phyloP scores from a whole-genome alignment of 2,888 invertebrate genomes.

The Masnerella sp. region DNA sequence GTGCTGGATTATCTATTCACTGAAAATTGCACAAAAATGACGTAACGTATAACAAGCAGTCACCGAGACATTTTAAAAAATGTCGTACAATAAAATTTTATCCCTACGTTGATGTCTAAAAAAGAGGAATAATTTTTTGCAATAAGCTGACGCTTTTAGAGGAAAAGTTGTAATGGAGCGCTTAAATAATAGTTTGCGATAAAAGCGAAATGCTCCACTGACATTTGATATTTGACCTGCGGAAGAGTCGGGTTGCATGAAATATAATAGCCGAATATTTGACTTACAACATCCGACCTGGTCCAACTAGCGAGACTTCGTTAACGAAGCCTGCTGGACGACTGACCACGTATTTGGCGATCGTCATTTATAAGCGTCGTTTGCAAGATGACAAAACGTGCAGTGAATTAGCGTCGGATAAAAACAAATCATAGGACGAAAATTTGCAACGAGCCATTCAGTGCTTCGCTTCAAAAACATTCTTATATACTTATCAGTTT shows the following conservation, averaged over 20 bases:
- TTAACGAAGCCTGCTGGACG: slow-evolving; percentile 15
- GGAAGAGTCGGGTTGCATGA: slow-evolving; percentile 15
- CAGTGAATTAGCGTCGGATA: no score
- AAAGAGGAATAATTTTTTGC: neutral
- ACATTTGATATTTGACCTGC: slow-evolving; percentile 22
- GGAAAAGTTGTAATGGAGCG: neutral
- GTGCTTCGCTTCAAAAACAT: no score
- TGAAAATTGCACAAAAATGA: no score
- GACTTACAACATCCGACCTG: slow-evolving; percentile 2
- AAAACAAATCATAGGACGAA: no score
- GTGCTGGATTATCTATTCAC: no score
- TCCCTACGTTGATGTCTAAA: no score
- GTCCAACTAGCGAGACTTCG: slow-evolving; percentile 5
- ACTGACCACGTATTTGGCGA: slow-evolving; percentile 12
- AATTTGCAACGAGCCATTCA: no score
- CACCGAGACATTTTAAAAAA: no score
- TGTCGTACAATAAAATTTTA: no score
- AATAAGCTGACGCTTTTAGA: neutral
- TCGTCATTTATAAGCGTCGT: slow-evolving; percentile 3
- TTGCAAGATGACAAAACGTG: neutral
- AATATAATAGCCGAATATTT: slow-evolving; percentile 24
- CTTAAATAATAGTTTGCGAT: slow-evolving; percentile 2
- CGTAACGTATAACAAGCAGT: no score
- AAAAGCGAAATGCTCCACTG: slow-evolving; percentile 8
- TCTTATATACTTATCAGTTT: no score